Evolutionary conservation across 2,888 invertebrate genomes (phyloP).

Genomic region (Apocheima hispidaria): DNA sequence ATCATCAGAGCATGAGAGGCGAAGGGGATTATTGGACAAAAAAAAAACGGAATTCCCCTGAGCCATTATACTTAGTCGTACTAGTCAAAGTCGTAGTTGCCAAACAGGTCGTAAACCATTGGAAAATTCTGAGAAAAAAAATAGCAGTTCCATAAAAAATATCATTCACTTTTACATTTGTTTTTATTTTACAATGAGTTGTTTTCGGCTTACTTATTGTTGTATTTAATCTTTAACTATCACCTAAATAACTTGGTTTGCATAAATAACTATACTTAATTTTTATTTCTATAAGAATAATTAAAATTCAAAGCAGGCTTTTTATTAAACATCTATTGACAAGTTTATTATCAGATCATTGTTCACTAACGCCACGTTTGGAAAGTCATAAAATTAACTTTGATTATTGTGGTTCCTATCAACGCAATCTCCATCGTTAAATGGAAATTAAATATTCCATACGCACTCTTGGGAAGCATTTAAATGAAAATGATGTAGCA

Average conservation of each 20-base stretch:
- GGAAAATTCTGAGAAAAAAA: too few species aligned
- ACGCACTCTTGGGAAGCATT: constrained; percentile 35
- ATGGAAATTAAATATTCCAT: constrained; percentile 48
- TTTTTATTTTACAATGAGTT: too few species aligned
- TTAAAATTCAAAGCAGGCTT: constrained; percentile 3
- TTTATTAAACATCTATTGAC: constrained; percentile 14
- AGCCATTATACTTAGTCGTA: too few species aligned
- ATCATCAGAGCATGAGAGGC: too few species aligned
- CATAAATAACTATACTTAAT: not conserved
- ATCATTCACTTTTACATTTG: too few species aligned
- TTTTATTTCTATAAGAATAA: constrained; percentile 3
- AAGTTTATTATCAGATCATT: constrained; percentile 39
- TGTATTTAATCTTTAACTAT: too few species aligned
- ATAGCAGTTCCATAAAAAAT: too few species aligned
- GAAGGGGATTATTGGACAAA: too few species aligned
- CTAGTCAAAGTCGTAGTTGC: too few species aligned
- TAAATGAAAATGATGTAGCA: not conserved
- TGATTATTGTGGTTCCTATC: constrained; percentile 44
- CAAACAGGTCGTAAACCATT: too few species aligned
- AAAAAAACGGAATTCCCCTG: too few species aligned
- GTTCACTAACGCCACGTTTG: constrained; percentile 36
- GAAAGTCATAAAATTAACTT: constrained; percentile 46
- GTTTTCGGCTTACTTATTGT: too few species aligned
- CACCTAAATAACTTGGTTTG: not conserved
- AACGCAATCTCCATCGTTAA: constrained; percentile 42